These are phyloP conservation scores for Julus scandinavius DNA, from an alignment of 2,888 invertebrate species.

Conservation along the genomic window DNA sequence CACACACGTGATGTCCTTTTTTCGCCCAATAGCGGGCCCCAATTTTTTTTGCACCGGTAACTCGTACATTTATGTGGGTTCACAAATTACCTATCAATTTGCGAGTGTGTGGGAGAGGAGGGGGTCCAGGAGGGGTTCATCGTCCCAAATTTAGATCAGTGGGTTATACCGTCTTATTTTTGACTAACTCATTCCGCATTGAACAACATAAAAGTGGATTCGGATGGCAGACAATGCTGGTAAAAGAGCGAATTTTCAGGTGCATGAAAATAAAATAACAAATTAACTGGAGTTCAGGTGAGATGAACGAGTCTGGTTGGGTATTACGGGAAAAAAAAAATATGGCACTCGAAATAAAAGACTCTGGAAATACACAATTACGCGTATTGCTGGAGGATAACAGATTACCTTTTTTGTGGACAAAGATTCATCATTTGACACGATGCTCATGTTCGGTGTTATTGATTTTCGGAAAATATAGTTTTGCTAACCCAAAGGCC, in stretches of 20 bases:
- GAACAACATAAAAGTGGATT: conserved; percentile 39
- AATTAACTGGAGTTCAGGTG: conserved; percentile 28
- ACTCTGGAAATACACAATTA: background rate
- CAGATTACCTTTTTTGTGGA: background rate
- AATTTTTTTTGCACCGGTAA: background rate
- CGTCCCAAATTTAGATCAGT: conserved; percentile 7
- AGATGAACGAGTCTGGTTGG: conserved; percentile 15
- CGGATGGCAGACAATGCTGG: background rate
- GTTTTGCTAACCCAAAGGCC: background rate
- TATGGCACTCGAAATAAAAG: background rate
- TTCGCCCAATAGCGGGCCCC: background rate
- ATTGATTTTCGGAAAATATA: background rate
- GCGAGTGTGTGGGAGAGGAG: background rate
- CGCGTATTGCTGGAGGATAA: background rate
- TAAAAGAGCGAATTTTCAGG: background rate
- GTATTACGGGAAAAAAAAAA: background rate
- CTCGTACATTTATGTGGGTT: background rate
- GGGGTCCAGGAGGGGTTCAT: background rate
- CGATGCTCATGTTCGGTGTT: background rate
- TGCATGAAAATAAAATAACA: conserved; percentile 23
- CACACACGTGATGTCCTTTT: conserved; percentile 36
- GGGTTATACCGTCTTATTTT: conserved; percentile 36
- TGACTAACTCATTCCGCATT: background rate
- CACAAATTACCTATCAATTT: conserved; percentile 39
- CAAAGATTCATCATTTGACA: background rate